Conservation (phyloP, 2,113 vertebrate genomes). For the Notiomystis cincta region DNA sequence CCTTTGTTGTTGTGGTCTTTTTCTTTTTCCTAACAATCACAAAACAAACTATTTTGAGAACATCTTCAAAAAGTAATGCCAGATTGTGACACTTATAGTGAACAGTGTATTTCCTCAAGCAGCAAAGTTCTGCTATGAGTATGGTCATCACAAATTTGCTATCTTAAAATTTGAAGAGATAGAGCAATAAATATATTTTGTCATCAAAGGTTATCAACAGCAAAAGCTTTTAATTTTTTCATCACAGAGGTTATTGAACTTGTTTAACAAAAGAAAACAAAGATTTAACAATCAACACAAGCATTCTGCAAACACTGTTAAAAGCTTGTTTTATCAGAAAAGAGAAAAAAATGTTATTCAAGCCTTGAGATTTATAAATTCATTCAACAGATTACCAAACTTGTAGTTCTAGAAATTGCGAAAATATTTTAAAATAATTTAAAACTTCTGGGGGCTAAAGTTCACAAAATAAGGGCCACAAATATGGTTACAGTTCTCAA, state of each 20-base stretch:
- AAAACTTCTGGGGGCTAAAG: neutral
- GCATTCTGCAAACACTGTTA: neutral
- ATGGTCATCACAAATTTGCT: neutral
- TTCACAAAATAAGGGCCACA: neutral
- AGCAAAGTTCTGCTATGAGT: neutral
- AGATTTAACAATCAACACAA: neutral
- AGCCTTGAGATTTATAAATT: neutral
- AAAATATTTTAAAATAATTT: neutral
- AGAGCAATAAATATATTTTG: neutral
- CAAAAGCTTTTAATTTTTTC: neutral
- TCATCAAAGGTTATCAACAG: neutral
- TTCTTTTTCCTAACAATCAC: neutral
- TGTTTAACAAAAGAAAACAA: neutral
- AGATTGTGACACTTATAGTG: neutral
- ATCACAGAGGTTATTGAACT: neutral
- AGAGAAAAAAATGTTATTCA: neutral
- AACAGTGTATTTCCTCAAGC: neutral
- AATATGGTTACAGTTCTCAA: neutral
- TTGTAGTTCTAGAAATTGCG: neutral
- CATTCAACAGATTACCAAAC: neutral
- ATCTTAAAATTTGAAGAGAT: neutral
- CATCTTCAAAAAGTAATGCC: constrained; percentile 15
- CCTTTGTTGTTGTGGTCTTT: neutral
- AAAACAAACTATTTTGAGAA: constrained; percentile 21
- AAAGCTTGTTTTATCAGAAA: neutral